phyloP scores from a whole-genome alignment of 2,113 vertebrate genomes.

The Podiceps cristatus region DNA sequence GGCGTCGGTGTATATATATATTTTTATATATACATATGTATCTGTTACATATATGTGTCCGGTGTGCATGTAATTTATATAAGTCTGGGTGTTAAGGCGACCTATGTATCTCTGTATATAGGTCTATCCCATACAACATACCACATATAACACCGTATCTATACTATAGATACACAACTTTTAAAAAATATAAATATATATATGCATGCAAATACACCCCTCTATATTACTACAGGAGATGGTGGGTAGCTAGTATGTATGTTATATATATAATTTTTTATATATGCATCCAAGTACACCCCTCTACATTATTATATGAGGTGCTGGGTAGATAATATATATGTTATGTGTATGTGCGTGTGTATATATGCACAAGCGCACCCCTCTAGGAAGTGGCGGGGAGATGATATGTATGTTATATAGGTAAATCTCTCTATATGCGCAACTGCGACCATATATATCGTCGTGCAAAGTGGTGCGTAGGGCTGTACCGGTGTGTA shows the following conservation, averaged over 20 bases:
- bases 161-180: too few relatives aligned
- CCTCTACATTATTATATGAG: background rate
- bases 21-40: background rate
- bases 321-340: background rate
- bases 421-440: background rate
- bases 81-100: background rate
- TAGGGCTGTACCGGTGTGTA: background rate
- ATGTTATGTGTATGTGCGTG: too few relatives aligned
- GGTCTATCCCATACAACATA: fast-evolving
- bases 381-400: background rate
- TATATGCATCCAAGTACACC: background rate
- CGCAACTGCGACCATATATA: background rate
- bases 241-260: background rate
- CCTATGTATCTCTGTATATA: too few relatives aligned
- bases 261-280: too few relatives aligned
- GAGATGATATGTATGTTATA: too few relatives aligned
- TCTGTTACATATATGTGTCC: background rate
- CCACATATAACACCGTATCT: background rate
- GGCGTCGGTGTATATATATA: background rate
- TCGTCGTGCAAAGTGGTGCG: fast-evolving
- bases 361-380: background rate
- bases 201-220: background rate
- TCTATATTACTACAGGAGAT: background rate
- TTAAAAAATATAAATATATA: too few relatives aligned
- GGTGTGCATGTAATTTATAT: background rate